These are phyloP conservation scores for Bugula neritina DNA, from an alignment of 2,888 invertebrate genomes.

Conservation along the genomic window DNA sequence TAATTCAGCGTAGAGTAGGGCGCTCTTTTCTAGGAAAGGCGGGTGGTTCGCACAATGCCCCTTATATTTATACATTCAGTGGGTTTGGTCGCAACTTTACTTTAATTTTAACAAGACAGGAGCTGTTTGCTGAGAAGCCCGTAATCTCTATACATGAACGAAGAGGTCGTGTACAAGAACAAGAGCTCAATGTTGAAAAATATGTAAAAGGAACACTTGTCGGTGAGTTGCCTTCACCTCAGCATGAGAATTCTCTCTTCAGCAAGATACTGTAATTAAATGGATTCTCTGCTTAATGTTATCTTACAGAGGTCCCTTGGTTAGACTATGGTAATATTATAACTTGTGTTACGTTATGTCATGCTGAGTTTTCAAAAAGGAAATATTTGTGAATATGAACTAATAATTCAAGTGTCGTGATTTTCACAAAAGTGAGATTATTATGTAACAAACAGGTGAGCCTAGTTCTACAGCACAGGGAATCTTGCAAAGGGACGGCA, in stretches of 20 bases:
- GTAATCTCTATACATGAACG: slow-evolving; percentile 14
- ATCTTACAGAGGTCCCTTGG: no score
- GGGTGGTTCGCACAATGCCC: neutral
- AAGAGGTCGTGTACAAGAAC: neutral
- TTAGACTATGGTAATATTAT: no score
- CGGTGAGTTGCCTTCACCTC: neutral
- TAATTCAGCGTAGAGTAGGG: neutral
- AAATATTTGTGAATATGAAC: no score
- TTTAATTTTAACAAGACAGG: neutral
- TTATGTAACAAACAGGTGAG: no score
- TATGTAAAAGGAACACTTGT: neutral
- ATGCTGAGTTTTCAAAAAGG: no score
- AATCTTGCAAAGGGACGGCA: neutral
- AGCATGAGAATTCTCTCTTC: no score
- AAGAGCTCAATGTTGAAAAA: neutral
- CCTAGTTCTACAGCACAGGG: neutral
- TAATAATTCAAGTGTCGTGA: no score
- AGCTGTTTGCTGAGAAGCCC: neutral
- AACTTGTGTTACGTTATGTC: no score
- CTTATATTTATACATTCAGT: neutral
- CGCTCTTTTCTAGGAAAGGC: neutral
- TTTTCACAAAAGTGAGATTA: no score
- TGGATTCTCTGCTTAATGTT: no score
- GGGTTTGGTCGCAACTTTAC: neutral
- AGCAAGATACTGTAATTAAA: no score